Evolutionary conservation across 2,113 vertebrate species (phyloP).

Genomic region (Dicerorhinus sumatrensis): DNA sequence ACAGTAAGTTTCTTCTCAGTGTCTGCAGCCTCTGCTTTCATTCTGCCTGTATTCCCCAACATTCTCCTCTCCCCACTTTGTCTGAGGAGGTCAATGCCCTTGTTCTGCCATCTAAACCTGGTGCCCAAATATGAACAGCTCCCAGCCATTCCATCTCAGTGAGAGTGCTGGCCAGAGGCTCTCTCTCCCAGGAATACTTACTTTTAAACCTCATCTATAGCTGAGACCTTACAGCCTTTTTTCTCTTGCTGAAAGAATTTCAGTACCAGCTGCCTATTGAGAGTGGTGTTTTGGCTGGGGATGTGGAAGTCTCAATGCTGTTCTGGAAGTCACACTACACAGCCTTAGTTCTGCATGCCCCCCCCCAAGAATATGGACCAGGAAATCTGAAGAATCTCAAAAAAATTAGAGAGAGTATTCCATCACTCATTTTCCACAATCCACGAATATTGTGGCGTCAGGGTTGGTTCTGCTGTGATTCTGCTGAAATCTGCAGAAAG

Average conservation of each 20-base stretch:
- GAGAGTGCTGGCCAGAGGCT: neutral
- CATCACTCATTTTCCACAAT: neutral
- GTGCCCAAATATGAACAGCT: fast-evolving
- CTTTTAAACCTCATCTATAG: neutral
- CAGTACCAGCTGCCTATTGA: neutral
- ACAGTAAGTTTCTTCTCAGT: neutral
- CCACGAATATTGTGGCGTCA: neutral
- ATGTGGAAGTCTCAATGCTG: neutral
- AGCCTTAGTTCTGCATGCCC: neutral
- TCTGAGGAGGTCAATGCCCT: neutral
- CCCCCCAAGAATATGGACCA: neutral
- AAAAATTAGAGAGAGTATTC: neutral
- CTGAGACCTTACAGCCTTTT: neutral
- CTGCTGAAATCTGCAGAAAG: neutral
- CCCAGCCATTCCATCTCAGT: neutral
- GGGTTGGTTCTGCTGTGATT: neutral
- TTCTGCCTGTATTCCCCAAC: neutral
- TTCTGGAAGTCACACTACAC: neutral
- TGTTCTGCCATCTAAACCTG: neutral
- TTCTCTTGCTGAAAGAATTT: neutral
- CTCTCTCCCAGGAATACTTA: neutral
- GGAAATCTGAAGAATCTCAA: neutral
- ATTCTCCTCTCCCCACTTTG: neutral
- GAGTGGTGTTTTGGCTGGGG: neutral
- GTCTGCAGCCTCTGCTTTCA: neutral